Base-by-base conservation (phyloP, 2,888 invertebrate genomes). In the Serripes groenlandicus region DNA sequence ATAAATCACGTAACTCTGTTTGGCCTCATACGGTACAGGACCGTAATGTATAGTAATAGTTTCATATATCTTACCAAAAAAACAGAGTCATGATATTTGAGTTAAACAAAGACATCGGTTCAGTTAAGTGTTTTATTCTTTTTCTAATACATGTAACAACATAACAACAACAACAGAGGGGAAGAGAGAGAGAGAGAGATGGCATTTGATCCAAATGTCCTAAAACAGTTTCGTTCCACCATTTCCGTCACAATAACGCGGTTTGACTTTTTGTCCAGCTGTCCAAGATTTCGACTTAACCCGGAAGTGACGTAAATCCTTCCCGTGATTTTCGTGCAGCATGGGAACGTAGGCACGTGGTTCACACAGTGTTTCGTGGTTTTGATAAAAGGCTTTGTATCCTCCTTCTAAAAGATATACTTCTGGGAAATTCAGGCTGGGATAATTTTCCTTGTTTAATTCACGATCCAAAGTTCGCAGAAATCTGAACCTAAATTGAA, bases 371-470 rank as follows among this genome's bases (percentile, higher is more conserved):
- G 96, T 95, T n/a, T 96, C 84, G 3, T 88, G 34, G 37, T 34
- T 26, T 58, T 28, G 37, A 94, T 96, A 98, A 95, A 99, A 99
- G 34, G 96, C 96, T 92, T 97, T 97, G 95, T 98, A 98, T 60
- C 98, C 98, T 1, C 98, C 98, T 92, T 98, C 97, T 28, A 99
- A 95, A 1, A 99, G 95, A 95, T 99, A 99, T 1, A 98, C 95
- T 94, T 99, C 99, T 0, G 99, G 99, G 95, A 97, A 98, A 93
- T 97, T 96, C 0, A 99, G 95, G 0, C 96, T 95, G 0, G 99
- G 99, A 95, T 98, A 99, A 80, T 96, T 95, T 71, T 97, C 96
- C 79, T 96, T 96, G 95, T 99, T 98, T 56, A 96, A 95, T 21
- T 96, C 96, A 0, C 99, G 96, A 95, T 99, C 99, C 30, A 96